phyloP scores from a whole-genome alignment of 2,888 invertebrate genomes.

The Nomada goodeniana region DNA sequence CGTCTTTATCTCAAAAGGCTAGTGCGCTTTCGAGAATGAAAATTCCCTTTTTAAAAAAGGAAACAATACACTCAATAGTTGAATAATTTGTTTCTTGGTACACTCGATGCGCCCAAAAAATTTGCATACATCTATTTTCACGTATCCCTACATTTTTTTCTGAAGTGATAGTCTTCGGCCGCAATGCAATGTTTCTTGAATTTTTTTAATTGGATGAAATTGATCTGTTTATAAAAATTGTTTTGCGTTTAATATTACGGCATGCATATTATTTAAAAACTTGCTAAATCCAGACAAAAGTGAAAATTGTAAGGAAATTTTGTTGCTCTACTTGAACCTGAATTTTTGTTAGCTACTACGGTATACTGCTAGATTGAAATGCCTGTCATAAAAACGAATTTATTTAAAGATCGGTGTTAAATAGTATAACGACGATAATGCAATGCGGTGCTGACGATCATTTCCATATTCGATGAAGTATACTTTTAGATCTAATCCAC shows the following conservation, averaged over 20 bases:
- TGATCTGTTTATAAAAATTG: neutral
- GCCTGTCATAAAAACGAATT: conserved; percentile 3
- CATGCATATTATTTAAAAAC: conserved; percentile 1
- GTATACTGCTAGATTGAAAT: neutral
- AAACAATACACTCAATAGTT: conserved; percentile 8
- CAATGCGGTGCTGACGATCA: conserved; percentile 62
- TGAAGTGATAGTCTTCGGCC: conserved; percentile 52
- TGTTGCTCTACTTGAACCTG: neutral
- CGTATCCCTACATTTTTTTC: conserved; percentile 38
- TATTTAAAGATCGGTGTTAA: conserved; percentile 14
- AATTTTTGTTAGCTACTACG: conserved; percentile 8
- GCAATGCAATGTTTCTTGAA: conserved; percentile 41
- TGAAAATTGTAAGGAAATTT: neutral
- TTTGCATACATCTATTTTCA: conserved; percentile 28
- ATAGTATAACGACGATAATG: conserved; percentile 41
- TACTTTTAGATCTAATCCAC: conserved; percentile 54
- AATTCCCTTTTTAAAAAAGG: conserved; percentile 28
- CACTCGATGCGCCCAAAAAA: conserved; percentile 36
- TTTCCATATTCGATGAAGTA: conserved; percentile 45
- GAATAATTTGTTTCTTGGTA: conserved; percentile 35
- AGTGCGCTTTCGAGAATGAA: conserved; percentile 47
- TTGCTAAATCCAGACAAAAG: conserved; percentile 2
- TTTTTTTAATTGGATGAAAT: conserved; percentile 1
- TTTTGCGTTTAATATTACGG: neutral
- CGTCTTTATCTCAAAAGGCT: conserved; percentile 45